Evolutionary conservation across 2,888 invertebrate genomes (phyloP), one percentile per base, ranked within the genome.

Genomic region (Linnaemya tessellans): DNA sequence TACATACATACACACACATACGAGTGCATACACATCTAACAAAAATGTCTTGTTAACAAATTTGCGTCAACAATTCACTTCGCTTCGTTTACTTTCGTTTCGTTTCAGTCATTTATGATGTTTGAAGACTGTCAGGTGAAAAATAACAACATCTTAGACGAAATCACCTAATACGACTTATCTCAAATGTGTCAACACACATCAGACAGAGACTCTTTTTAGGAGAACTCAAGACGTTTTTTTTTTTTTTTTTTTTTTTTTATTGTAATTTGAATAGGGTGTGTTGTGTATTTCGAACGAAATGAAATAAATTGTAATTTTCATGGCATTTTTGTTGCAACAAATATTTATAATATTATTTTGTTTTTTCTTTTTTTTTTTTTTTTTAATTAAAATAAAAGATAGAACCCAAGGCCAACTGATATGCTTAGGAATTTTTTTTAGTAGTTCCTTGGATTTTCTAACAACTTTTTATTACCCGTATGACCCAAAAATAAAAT

Each of bases 31-130:
- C n/a, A n/a, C n/a, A 51, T 35, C 38, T 68, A 51, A 54, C 8
- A 43, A 41, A 30, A 38, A 20, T 51, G 18, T 20, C 11, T 25
- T 51, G 18, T 67, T 54, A 35, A 54, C 51, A 68, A 51, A 68
- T 8, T 68, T 68, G 25, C 67, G 68, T 68, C 68, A 68, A 68
- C 51, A 68, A 18, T 20, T 30, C 30, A 30, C 30, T n/a, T 30
- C 41, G 51, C 51, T 68, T 13, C 35, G n/a, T n/a, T n/a, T n/a
- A n/a, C n/a, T n/a, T n/a, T 30, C 41, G 51, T 38, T 68, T 13
- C 35, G 49, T 30, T 51, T 67, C 20, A 51, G 3, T 11, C 13
- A 35, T 67, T 67, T 67, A 67, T 51, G 67, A 67, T 67, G 35
- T 51, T 67, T 51, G 49, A 51, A 67, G 30, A 49, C 25, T 58